Conservation (phyloP, 2,113 vertebrate genomes). For the Lepus europaeus region DNA sequence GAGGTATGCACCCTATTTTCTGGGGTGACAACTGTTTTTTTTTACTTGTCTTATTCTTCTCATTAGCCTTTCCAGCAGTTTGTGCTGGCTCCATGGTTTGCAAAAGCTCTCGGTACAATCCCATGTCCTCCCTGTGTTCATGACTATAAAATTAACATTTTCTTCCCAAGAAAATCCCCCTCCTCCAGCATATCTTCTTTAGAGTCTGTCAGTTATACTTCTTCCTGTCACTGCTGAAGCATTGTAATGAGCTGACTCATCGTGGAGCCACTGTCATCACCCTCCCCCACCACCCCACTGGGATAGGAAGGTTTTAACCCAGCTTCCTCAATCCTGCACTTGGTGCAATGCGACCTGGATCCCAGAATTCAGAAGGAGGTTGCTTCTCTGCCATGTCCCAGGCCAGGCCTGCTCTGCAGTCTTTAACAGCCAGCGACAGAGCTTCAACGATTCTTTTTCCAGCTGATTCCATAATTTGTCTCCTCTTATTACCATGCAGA, state of each 20-base stretch:
- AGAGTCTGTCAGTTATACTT: slow-evolving; percentile 43
- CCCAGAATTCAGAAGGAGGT: slow-evolving; percentile 14
- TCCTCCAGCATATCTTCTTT: not conserved
- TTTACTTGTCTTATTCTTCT: slow-evolving; percentile 14
- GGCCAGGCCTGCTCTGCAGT: not conserved
- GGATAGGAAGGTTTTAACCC: slow-evolving; percentile 24
- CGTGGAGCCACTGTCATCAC: not conserved
- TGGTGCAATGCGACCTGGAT: not conserved
- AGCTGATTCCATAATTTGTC: slow-evolving; percentile 50
- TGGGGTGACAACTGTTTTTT: not conserved
- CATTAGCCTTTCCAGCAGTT: not conserved
- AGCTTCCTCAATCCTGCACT: slow-evolving; percentile 33
- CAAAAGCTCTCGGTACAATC: slow-evolving; percentile 33
- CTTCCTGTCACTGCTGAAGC: slow-evolving; percentile 42
- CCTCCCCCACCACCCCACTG: not conserved
- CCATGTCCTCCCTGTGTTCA: not conserved
- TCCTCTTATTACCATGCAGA: not conserved
- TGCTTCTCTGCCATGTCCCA: not conserved
- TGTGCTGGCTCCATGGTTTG: not conserved
- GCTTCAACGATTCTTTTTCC: slow-evolving; percentile 10
- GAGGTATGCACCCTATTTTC: slow-evolving; percentile 4
- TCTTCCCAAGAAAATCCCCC: slow-evolving; percentile 45
- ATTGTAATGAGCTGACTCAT: slow-evolving; percentile 60
- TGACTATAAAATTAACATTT: slow-evolving; percentile 54
- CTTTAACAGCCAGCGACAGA: not conserved